A percentile compares a stretch with the other conserved stretches of the same genome.
These are phyloP conservation scores for Poecile montanus DNA, from an alignment of 2,797 vertebrate species.

Conservation along the genomic window DNA sequence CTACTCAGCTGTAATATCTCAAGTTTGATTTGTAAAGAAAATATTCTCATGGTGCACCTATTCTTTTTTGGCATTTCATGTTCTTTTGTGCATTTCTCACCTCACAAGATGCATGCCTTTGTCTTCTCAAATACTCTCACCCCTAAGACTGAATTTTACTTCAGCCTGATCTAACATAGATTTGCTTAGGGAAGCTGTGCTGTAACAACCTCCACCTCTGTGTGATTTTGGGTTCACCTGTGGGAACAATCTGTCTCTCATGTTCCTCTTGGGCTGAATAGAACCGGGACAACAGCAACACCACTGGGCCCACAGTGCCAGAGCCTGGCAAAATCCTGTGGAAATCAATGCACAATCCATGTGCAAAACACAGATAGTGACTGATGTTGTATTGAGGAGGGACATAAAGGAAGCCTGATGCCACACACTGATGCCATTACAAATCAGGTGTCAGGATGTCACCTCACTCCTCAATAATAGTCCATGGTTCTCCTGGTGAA, in stretches of 20 bases:
- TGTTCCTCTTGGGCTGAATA: neutral
- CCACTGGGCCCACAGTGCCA: neutral
- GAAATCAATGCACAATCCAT: neutral
- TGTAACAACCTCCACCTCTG: neutral
- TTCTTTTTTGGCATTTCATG: neutral
- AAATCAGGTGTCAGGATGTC: neutral
- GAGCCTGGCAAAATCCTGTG: neutral
- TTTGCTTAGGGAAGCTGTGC: neutral
- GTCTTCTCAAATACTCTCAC: neutral
- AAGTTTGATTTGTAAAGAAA: neutral
- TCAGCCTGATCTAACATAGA: neutral
- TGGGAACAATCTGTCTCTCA: fast-evolving
- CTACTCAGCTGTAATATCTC: neutral
- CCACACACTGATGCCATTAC: fast-evolving
- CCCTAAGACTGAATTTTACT: neutral
- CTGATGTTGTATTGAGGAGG: neutral
- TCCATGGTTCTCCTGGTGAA: neutral
- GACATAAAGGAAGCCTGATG: neutral
- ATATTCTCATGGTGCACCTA: neutral
- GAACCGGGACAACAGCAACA: neutral
- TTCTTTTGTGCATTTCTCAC: neutral
- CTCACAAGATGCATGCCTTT: neutral
- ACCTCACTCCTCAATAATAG: neutral
- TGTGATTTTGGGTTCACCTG: neutral
- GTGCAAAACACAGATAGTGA: neutral